Percentiles rank a stretch among this genome's conserved stretches.
Conservation (phyloP, 2,797 vertebrate species). For the Fringilla coelebs region DNA sequence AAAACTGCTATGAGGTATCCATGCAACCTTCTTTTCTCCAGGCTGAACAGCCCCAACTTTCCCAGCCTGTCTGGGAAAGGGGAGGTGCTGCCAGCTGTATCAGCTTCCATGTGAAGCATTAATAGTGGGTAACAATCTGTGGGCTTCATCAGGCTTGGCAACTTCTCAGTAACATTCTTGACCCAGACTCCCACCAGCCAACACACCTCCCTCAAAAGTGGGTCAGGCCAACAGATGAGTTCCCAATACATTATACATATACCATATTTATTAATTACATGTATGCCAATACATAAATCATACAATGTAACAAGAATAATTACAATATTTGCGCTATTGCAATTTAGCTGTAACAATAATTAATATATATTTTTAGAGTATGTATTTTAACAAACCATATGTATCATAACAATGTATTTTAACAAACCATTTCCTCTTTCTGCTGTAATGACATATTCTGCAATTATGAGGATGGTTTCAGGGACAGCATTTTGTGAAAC, state of each 20-base stretch:
- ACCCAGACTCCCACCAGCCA: background rate
- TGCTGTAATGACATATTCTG: background rate
- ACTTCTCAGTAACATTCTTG: background rate
- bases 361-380: background rate
- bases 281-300: background rate
- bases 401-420: too few species aligned
- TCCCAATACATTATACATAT: background rate
- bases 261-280: background rate
- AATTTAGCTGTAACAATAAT: background rate
- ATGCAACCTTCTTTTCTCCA: background rate
- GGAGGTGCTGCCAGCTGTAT: background rate
- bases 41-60: background rate
- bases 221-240: background rate
- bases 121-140: background rate
- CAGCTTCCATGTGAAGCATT: background rate
- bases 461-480: background rate
- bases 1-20: background rate
- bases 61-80: background rate
- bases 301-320: background rate
- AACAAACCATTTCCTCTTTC: background rate
- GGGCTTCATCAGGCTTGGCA: background rate
- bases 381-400: background rate
- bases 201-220: accelerated
- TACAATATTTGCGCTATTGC: background rate
- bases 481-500: constrained; percentile 25